Percentiles rank a stretch among this genome's conserved stretches.
Evolutionary conservation across 1,140 invertebrate species (phyloP).

Genomic region (Drosophila athabasca): DNA sequence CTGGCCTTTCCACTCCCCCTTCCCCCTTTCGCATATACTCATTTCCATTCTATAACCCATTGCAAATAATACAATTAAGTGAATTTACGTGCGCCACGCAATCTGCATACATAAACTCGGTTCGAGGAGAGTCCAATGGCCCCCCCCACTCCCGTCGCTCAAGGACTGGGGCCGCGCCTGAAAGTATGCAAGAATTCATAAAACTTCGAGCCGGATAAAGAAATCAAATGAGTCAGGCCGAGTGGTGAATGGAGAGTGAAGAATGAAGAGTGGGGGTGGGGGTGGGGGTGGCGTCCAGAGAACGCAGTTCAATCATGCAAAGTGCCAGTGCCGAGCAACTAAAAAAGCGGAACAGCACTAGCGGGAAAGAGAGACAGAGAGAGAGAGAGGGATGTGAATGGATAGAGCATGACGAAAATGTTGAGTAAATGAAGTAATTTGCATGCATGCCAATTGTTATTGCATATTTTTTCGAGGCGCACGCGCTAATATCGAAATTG

Average conservation of each 20-base stretch:
- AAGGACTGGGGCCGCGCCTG: conserved; percentile 40
- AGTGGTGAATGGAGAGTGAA: too few species aligned
- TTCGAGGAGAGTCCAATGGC: not conserved
- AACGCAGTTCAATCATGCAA: conserved; percentile 75
- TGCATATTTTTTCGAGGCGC: conserved; percentile 72
- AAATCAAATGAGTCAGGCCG: conserved; percentile 49
- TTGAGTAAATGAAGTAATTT: conserved; percentile 79
- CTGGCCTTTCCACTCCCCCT: not conserved
- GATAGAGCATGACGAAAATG: conserved; percentile 41
- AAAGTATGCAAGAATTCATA: conserved; percentile 58
- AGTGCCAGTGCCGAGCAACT: conserved; percentile 59
- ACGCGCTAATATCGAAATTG: conserved; percentile 73
- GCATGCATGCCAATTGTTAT: conserved; percentile 83
- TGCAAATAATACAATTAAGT: conserved; percentile 68
- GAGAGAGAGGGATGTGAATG: not conserved
- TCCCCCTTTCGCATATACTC: conserved; percentile 1
- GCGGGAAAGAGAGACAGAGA: too few species aligned
- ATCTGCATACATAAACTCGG: conserved; percentile 73
- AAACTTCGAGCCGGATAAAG: conserved; percentile 45
- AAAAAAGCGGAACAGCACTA: conserved; percentile 13
- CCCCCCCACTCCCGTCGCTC: too few species aligned
- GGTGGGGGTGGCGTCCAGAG: conserved; percentile 17
- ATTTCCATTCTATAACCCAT: conserved; percentile 36
- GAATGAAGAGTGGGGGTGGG: not conserved
- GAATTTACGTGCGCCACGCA: conserved; percentile 76